phyloP scores from a whole-genome alignment of 2,113 vertebrate genomes.

The Lathamus discolor region DNA sequence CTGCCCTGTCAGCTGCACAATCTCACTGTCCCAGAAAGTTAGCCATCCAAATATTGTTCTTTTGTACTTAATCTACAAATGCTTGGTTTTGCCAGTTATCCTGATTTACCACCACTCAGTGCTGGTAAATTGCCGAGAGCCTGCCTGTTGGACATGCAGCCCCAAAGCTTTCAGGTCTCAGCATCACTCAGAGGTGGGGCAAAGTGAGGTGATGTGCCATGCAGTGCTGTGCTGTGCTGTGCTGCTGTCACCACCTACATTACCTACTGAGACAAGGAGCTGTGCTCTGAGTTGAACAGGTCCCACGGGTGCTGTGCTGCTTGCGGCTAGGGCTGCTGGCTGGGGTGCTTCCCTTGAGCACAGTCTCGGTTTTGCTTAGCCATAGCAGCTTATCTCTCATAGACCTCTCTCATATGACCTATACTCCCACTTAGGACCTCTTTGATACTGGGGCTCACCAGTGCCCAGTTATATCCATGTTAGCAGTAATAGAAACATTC shows the following conservation, averaged over 20 bases:
- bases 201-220: fast-evolving
- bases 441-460: background rate
- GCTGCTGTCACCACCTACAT: background rate
- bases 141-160: background rate
- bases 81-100: background rate
- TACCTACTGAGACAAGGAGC: background rate
- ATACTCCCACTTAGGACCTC: background rate
- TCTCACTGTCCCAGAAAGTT: background rate
- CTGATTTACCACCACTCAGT: background rate
- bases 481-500: background rate
- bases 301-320: background rate
- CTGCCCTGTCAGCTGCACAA: background rate
- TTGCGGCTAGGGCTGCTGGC: background rate
- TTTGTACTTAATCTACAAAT: background rate
- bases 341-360: background rate
- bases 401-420: background rate
- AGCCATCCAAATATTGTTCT: background rate
- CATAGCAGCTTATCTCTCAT: background rate
- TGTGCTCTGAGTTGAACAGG: background rate
- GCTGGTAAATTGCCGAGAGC: background rate
- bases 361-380: background rate
- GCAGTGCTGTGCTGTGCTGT: background rate
- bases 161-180: background rate
- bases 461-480: background rate
- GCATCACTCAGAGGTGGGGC: background rate